Evolutionary conservation across 2,888 invertebrate genomes (phyloP).

Genomic region (Drosophila maculinotata): DNA sequence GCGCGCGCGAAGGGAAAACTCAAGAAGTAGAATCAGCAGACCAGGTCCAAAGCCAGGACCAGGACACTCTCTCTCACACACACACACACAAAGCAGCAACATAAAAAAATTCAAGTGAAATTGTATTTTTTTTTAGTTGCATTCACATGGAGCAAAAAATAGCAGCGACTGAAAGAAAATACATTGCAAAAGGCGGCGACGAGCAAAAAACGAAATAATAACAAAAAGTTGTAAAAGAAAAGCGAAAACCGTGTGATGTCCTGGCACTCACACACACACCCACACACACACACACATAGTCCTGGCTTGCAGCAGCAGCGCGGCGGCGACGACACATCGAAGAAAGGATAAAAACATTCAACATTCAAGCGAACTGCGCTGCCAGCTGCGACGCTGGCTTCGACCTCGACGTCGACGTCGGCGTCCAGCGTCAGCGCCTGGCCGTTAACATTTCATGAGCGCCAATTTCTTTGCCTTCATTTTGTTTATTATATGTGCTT

Average conservation of each 20-base stretch:
- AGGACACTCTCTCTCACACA: slow-evolving; percentile 37
- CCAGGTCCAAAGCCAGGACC: slow-evolving; percentile 41
- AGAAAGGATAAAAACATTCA: slow-evolving; percentile 77
- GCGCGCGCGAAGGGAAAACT: slow-evolving; percentile 76
- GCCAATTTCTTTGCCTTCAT: slow-evolving; percentile 70
- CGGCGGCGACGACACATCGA: slow-evolving; percentile 71
- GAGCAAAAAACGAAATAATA: slow-evolving; percentile 78
- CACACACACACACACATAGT: slow-evolving; percentile 51
- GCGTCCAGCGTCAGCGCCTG: slow-evolving; percentile 39
- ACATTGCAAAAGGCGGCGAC: slow-evolving; percentile 67
- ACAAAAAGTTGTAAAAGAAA: slow-evolving; percentile 81
- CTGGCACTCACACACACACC: slow-evolving; percentile 73
- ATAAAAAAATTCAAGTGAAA: slow-evolving; percentile 69
- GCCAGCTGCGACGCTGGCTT: slow-evolving; percentile 18
- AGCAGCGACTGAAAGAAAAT: slow-evolving; percentile 75
- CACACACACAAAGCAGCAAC: slow-evolving; percentile 26
- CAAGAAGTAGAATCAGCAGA: slow-evolving; percentile 66
- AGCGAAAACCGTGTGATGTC: slow-evolving; percentile 80
- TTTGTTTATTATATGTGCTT: slow-evolving; percentile 65
- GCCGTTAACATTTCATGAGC: slow-evolving; percentile 74
- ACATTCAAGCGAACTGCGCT: slow-evolving; percentile 34
- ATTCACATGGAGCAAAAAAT: slow-evolving; percentile 74
- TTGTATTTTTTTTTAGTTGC: slow-evolving; percentile 49
- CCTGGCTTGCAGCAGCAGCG: slow-evolving; percentile 21
- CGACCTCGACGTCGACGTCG: slow-evolving; percentile 32